Evolutionary conservation across 2,888 invertebrate genomes (phyloP), one percentile per base, ranked within the genome.

Genomic region (Noctua janthina): DNA sequence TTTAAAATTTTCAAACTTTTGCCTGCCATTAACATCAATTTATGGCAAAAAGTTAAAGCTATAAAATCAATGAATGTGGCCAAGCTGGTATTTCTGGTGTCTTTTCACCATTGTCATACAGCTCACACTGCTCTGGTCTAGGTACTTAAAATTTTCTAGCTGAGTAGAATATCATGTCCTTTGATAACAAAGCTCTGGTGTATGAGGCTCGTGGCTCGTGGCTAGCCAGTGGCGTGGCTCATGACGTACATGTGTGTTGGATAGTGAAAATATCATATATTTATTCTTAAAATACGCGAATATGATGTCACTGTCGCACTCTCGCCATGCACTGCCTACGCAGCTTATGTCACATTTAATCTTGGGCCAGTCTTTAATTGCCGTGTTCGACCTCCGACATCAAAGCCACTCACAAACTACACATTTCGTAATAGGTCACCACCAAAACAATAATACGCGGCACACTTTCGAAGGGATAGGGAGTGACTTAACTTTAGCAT

Each of bases 401-500:
- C 74, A 72, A 89, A 87, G 79, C 80, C 82, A 88, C 85, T 90
- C 87, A 92, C 88, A 90, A 78, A 79, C 91, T 92, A 90, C 90
- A 90, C 88, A 94, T 96, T 95, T 95, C 95, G 93, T 94, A 96
- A 95, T 94, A 95, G 94, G 94, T 94, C 94, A 93, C 87, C 92
- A 94, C 91, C 94, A 96, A 96, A 96, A 96, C 95, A 96, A 95
- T 92, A 93, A 93, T 94, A 95, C 91, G 90, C 93, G 94, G 93
- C 95, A 95, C 91, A 95, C 96, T 96, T 96, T 96, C 95, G 91
- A 94, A 93, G 92, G 92, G 93, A 91, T 90, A 92, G 90, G 93
- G 93, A 93, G 91, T 91, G 91, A 94, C 92, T 83, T 84, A 94
- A 93, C 92, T 92, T 91, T 83, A 91, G 85, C 91, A 90, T 91